These are phyloP conservation scores for Solenopsis fugax DNA, from an alignment of 1,140 invertebrate genomes.

Conservation along the genomic window DNA sequence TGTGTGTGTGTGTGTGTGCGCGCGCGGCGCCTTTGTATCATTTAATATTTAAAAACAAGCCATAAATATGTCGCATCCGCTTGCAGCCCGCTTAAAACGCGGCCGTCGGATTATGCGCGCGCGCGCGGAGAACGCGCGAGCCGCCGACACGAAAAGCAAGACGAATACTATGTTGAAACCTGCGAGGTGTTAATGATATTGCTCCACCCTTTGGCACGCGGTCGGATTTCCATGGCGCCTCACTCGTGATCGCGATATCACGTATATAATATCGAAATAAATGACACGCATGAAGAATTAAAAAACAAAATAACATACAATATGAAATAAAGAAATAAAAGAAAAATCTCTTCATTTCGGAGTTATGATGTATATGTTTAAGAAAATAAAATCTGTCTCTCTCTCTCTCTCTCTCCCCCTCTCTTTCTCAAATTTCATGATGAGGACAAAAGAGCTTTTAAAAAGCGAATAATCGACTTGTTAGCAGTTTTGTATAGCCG, in stretches of 20 bases:
- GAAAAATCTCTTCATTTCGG: not conserved
- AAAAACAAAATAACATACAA: not conserved
- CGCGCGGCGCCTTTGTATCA: conserved; percentile 83
- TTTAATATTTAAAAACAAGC: conserved; percentile 87
- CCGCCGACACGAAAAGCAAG: conserved; percentile 79
- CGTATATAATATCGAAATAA: conserved; percentile 24
- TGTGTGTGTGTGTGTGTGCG: not conserved
- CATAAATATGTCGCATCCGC: conserved; percentile 85
- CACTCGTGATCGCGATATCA: conserved; percentile 10
- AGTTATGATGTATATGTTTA: not conserved
- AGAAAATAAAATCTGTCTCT: not conserved
- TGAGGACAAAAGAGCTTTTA: not conserved
- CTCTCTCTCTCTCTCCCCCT: too few relatives aligned
- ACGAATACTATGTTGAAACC: conserved; percentile 86
- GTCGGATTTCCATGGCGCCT: conserved; percentile 27
- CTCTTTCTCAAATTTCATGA: not conserved
- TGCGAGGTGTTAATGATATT: conserved; percentile 85
- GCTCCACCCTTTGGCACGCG: conserved; percentile 60
- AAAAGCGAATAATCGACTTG: not conserved
- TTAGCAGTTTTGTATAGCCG: not conserved
- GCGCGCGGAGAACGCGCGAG: conserved; percentile 32
- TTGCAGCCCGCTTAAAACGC: conserved; percentile 82
- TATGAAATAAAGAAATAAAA: not conserved
- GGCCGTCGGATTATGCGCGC: conserved; percentile 79
- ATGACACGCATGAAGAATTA: conserved; percentile 4